These are phyloP conservation scores for Ophiodon elongatus DNA, from an alignment of 2,113 vertebrate species.

Conservation along the genomic window DNA sequence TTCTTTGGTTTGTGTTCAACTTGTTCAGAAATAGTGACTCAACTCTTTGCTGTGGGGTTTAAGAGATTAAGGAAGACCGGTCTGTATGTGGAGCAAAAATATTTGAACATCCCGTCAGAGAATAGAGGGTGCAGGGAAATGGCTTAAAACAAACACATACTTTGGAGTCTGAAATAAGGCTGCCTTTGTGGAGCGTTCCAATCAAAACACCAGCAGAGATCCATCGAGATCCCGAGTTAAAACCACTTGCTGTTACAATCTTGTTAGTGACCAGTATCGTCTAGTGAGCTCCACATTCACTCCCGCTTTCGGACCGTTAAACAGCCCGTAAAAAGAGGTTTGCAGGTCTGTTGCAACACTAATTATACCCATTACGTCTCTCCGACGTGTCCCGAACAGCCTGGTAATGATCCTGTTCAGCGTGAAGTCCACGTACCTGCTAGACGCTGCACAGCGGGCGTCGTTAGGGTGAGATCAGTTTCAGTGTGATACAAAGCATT, in stretches of 20 bases:
- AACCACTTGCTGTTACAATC: conserved; percentile 21
- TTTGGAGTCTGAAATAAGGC: background rate
- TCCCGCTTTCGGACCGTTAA: background rate
- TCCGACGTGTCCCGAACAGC: background rate
- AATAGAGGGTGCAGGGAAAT: background rate
- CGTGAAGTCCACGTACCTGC: background rate
- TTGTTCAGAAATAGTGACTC: too few relatives aligned
- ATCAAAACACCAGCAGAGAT: background rate
- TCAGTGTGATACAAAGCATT: background rate
- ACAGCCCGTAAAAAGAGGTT: background rate
- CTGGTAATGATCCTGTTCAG: background rate
- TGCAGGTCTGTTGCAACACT: background rate
- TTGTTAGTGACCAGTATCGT: background rate
- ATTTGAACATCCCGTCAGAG: background rate
- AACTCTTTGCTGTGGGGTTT: background rate
- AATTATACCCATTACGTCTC: background rate
- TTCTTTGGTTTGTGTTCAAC: conserved; percentile 77
- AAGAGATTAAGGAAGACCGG: conserved; percentile 23
- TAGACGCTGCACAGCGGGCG: background rate
- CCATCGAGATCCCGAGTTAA: background rate
- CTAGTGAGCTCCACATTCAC: background rate
- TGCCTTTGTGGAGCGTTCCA: background rate
- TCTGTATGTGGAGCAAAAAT: background rate
- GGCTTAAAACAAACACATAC: background rate
- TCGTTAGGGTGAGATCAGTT: background rate